Percentiles rank a stretch among this genome's conserved stretches.
Evolutionary conservation across 2,797 vertebrate genomes (phyloP).

Genomic region (Gymnoscopelus braueri): DNA sequence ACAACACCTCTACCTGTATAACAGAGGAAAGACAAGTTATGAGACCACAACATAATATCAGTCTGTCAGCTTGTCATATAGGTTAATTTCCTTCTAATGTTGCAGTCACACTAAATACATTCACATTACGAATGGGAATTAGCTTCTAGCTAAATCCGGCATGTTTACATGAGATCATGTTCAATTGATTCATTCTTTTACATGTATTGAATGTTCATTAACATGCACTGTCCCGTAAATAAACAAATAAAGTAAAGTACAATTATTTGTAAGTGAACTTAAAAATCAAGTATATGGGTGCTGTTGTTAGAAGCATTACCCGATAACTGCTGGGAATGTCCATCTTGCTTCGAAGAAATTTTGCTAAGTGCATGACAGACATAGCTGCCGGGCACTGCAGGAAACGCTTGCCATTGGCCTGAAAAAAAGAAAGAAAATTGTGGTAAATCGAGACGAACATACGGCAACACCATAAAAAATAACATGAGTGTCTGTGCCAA

Average conservation of each 20-base stretch:
- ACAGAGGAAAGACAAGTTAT: conserved; percentile 8
- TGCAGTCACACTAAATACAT: too few species aligned
- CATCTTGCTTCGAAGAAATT: conserved; percentile 99
- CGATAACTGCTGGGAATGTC: conserved; percentile 97
- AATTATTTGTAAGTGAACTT: too few species aligned
- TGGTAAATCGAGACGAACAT: conserved; percentile 14
- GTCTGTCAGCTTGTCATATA: neutral
- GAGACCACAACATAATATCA: neutral
- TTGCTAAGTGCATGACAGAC: conserved; percentile 98
- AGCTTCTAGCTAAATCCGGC: too few species aligned
- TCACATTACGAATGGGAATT: too few species aligned
- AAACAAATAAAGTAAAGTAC: too few species aligned
- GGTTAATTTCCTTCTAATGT: neutral
- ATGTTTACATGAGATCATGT: too few species aligned
- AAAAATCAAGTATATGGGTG: neutral
- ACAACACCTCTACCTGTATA: conserved; percentile 93
- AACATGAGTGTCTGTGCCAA: neutral
- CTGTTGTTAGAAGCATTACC: conserved; percentile 74
- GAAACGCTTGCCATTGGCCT: conserved; percentile 97
- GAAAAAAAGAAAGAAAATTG: conserved; percentile 34
- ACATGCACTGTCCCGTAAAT: too few species aligned
- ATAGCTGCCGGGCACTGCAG: conserved; percentile 97
- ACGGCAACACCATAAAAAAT: conserved; percentile 16
- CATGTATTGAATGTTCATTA: too few species aligned
- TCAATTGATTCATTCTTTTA: too few species aligned